These are phyloP conservation scores for Umimayanthus kanabou DNA, from an alignment of 92 coral and sea anemone species.

Conservation along the genomic window DNA sequence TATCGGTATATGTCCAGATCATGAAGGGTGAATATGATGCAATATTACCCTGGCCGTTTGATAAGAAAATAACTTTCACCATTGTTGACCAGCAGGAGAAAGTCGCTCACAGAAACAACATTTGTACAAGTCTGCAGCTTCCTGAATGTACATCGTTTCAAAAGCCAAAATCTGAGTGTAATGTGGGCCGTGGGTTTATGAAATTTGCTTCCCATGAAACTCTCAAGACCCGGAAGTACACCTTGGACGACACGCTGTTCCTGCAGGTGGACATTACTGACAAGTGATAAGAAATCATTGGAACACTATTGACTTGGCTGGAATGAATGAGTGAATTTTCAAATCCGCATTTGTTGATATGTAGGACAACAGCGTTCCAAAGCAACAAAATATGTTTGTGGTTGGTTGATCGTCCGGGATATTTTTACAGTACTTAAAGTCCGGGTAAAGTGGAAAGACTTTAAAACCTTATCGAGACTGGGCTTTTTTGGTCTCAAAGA, in stretches of 20 bases:
- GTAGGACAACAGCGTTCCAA: too few species aligned
- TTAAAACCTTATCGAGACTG: too few species aligned
- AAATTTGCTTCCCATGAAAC: slow-evolving; percentile 46
- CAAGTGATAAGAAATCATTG: not conserved
- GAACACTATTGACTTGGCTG: too few species aligned
- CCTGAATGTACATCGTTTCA: not conserved
- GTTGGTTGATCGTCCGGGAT: too few species aligned
- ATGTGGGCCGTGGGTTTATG: slow-evolving; percentile 35
- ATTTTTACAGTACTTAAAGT: too few species aligned
- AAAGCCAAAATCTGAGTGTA: slow-evolving; percentile 44
- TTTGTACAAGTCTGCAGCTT: not conserved
- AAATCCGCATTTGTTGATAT: too few species aligned
- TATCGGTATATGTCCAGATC: slow-evolving; percentile 40
- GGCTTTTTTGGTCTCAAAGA: too few species aligned
- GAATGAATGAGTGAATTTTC: too few species aligned
- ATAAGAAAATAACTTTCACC: slow-evolving; percentile 47
- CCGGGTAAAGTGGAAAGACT: too few species aligned
- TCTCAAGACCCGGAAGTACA: not conserved
- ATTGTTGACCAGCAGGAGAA: slow-evolving; percentile 62
- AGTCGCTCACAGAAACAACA: slow-evolving; percentile 38
- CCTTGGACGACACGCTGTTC: slow-evolving; percentile 41
- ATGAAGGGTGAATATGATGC: not conserved
- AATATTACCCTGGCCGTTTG: not conserved
- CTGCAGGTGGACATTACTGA: slow-evolving; percentile 42
- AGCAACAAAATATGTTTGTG: too few species aligned